A percentile compares a stretch with the other conserved stretches of the same genome.
Conservation (phyloP, 2,888 invertebrate species). For the Unio delphinus region DNA sequence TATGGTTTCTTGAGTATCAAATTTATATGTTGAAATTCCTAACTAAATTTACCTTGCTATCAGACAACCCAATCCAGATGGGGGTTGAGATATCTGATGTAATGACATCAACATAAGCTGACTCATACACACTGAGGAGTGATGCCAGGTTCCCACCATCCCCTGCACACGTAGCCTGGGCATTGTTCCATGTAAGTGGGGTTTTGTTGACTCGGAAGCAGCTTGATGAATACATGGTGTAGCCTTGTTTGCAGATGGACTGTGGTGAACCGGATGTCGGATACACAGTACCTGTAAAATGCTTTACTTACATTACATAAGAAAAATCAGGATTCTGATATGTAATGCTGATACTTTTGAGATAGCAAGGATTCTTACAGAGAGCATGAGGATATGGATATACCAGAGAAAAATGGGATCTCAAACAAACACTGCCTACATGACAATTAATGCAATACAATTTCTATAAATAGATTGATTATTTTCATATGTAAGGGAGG, state of each 20-base stretch:
- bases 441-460: too few species aligned
- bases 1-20: background rate
- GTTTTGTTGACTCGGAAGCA: constrained; percentile 37
- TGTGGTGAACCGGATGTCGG: constrained; percentile 1
- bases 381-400: too few species aligned
- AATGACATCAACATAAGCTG: constrained; percentile 26
- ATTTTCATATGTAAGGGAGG: too few species aligned
- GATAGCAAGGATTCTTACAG: too few species aligned
- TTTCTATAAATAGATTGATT: too few species aligned
- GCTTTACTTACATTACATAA: too few species aligned
- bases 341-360: too few species aligned
- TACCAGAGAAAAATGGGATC: too few species aligned
- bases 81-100: constrained; percentile 12
- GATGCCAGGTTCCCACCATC: constrained; percentile 27
- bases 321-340: too few species aligned
- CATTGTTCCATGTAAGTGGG: constrained; percentile 32
- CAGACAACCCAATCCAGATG: constrained; percentile 30
- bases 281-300: too few species aligned
- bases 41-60: constrained; percentile 10
- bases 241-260: constrained; percentile 13
- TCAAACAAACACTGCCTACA: too few species aligned
- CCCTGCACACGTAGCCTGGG: constrained; percentile 20
- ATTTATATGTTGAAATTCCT: background rate
- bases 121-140: constrained; percentile 26
- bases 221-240: constrained; percentile 25